phyloP scores from a whole-genome alignment of 2,113 vertebrate species.

The Nyctibius bracteatus region DNA sequence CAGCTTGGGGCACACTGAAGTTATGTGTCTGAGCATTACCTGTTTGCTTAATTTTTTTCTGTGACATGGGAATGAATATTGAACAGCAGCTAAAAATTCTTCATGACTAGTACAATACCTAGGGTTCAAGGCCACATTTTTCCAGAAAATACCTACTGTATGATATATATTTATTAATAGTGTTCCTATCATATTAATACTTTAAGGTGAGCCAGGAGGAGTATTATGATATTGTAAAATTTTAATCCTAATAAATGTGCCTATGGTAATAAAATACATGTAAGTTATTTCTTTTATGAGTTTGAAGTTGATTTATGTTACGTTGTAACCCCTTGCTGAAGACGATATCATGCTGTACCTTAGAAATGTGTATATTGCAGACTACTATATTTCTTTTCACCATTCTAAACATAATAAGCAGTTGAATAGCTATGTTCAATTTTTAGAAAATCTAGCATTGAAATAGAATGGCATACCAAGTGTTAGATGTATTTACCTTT shows the following conservation, averaged over 20 bases:
- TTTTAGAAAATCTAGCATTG: not conserved
- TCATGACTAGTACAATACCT: not conserved
- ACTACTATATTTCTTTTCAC: not conserved
- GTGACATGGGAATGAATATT: not conserved
- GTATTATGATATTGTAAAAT: slow-evolving; percentile 73
- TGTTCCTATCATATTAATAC: slow-evolving; percentile 64
- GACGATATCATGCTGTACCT: not conserved
- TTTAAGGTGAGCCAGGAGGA: slow-evolving; percentile 60
- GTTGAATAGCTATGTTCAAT: not conserved
- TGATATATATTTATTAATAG: slow-evolving; percentile 57
- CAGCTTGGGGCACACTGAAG: not conserved
- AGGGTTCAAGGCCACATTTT: slow-evolving; percentile 36
- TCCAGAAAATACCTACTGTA: slow-evolving; percentile 37
- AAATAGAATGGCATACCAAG: not conserved
- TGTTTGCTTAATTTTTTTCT: not conserved
- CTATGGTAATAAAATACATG: slow-evolving; percentile 65
- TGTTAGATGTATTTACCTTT: not conserved
- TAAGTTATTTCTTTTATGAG: slow-evolving; percentile 58
- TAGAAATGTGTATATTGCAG: not conserved
- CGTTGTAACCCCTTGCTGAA: not conserved
- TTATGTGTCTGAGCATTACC: not conserved
- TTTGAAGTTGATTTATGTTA: slow-evolving; percentile 66
- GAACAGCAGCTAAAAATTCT: slow-evolving; percentile 10
- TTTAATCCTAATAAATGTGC: slow-evolving; percentile 71
- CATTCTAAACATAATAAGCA: not conserved